Conservation (phyloP, 30 jellyfish, hydroid and myxozoan genomes). For the Sanderia malayensis region DNA sequence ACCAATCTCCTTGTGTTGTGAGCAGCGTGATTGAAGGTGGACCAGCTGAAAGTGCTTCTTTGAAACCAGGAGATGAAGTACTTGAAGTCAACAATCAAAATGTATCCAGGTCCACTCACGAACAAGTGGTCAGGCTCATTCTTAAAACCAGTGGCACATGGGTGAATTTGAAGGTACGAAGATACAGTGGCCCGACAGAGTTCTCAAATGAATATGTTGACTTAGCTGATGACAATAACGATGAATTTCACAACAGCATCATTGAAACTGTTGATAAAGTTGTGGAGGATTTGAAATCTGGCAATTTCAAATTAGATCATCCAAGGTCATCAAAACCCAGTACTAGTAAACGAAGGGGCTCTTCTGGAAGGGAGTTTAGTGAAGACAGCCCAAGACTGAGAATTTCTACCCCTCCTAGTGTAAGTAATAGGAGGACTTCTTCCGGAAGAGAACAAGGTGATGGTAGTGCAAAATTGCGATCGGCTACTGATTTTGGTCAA, state of each 20-base stretch:
- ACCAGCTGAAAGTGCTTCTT: slow-evolving; percentile 69
- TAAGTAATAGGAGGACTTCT: no score
- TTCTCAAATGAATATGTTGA: background rate
- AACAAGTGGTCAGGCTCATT: slow-evolving; percentile 69
- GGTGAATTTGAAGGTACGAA: slow-evolving; percentile 15
- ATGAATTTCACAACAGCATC: slow-evolving; percentile 30
- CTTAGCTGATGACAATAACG: slow-evolving; percentile 18
- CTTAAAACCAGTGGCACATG: slow-evolving; percentile 16
- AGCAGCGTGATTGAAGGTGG: slow-evolving; percentile 72
- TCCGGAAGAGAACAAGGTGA: no score
- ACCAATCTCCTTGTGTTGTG: slow-evolving; percentile 86
- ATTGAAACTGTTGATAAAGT: slow-evolving; percentile 47
- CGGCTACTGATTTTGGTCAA: no score
- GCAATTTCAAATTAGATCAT: no score
- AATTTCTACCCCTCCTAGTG: no score
- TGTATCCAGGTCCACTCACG: slow-evolving; percentile 67
- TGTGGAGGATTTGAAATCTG: slow-evolving; percentile 45
- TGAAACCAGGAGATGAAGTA: slow-evolving; percentile 74
- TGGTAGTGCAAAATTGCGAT: no score
- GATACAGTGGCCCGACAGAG: slow-evolving; percentile 18
- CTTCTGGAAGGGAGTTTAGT: no score
- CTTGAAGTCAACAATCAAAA: slow-evolving; percentile 64
- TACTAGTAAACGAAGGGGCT: no score
- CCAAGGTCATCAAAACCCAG: no score
- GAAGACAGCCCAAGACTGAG: no score